phyloP scores from a whole-genome alignment of 2,797 vertebrate genomes.

The Cyprinodon diabolis region DNA sequence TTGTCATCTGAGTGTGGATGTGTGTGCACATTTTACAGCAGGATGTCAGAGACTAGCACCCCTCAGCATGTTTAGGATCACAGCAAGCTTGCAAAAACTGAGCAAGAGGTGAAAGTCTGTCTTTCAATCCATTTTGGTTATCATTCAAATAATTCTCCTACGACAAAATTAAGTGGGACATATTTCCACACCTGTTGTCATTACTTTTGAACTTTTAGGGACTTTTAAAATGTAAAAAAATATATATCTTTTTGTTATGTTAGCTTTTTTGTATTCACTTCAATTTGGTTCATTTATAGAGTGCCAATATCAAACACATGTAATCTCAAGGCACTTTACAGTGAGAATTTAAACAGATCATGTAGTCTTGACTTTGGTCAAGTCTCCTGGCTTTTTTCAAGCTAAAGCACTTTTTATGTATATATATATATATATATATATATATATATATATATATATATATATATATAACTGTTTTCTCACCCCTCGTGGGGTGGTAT shows the following conservation, averaged over 20 bases:
- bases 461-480: no score
- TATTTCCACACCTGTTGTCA: not conserved
- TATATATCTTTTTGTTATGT: not conserved
- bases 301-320: not conserved
- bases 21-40: conserved; percentile 15
- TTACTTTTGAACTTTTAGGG: not conserved
- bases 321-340: no score
- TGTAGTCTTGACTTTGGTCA: no score
- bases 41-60: conserved; percentile 9
- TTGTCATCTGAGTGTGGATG: conserved; percentile 43
- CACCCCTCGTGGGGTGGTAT: no score
- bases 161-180: not conserved
- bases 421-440: no score
- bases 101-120: conserved; percentile 1
- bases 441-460: no score
- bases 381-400: no score
- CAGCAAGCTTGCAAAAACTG: not conserved
- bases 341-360: no score
- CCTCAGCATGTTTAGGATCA: conserved; percentile 2
- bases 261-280: not conserved
- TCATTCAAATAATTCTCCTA: not conserved
- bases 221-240: not conserved
- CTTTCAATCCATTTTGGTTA: not conserved
- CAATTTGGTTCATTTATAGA: not conserved
- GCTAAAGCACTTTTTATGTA: no score